phyloP scores from a whole-genome alignment of 2,113 vertebrate species.

The Arvicanthis niloticus region DNA sequence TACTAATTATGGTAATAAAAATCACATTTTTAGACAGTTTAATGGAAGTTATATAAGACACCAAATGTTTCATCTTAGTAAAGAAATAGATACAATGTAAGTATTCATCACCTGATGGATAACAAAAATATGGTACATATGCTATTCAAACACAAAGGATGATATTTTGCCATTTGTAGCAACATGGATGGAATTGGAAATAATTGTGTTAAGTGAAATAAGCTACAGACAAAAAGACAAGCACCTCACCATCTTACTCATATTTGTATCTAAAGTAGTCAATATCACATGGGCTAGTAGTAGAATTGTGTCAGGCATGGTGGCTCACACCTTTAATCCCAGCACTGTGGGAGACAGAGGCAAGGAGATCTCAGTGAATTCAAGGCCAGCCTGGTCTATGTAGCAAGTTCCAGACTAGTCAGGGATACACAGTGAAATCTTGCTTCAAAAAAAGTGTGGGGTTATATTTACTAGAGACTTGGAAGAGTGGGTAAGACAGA shows the following conservation, averaged over 20 bases:
- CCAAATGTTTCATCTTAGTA: neutral
- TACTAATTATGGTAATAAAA: neutral
- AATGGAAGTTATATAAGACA: slow-evolving; percentile 34
- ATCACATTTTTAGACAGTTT: slow-evolving; percentile 35
- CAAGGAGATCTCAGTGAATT: neutral
- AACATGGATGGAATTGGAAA: neutral
- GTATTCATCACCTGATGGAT: neutral
- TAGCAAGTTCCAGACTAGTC: neutral
- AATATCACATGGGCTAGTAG: neutral
- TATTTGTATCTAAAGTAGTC: neutral
- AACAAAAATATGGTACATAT: neutral
- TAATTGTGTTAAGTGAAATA: neutral
- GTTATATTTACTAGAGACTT: neutral
- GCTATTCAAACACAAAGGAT: neutral
- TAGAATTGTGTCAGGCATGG: neutral
- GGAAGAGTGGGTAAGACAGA: neutral
- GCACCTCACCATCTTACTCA: neutral
- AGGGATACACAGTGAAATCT: neutral
- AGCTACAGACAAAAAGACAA: neutral
- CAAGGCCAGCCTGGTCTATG: neutral
- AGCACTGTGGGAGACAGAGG: neutral
- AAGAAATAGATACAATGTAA: neutral
- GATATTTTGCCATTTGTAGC: neutral
- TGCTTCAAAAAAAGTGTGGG: neutral
- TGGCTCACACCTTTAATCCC: neutral